Evolutionary conservation across 2,797 vertebrate species (phyloP), one percentile per base, ranked within the genome.

Genomic region (Alectoris magna): DNA sequence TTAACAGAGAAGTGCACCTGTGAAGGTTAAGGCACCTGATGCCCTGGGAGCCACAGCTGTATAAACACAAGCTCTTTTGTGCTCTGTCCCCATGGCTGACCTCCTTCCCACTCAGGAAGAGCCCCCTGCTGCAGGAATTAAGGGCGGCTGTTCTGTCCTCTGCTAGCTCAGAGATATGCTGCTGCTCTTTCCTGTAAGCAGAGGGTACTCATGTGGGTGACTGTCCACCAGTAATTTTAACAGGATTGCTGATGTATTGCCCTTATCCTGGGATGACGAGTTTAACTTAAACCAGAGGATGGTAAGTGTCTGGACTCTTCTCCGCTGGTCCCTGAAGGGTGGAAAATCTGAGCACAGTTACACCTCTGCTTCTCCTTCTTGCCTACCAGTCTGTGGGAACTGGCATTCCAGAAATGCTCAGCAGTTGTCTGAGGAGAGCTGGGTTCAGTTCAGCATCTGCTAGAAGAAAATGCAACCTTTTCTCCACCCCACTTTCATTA

Each of bases 291-390:
- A 69, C 38, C 53, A 56, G 58, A 58, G n/a, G 36, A 46, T 60
- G 1, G 4, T 24, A 27, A 17, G 31, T 14, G 23, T 58, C 73
- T 89, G 66, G 44, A 19, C 24, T 90, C 91, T 90, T 74, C 51
- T 68, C 58, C 71, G 0, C 58, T 23, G 27, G n/a, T 48, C 38
- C 15, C 24, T 38, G 22, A 79, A 59, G 36, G 38, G 44, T 9
- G 90, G 55, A 87, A 84, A 87, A n/a, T 27, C 27, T 58, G 56
- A 72, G 29, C 31, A 87, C 38, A 80, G 81, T 91, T 80, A 90
- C 21, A 66, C 80, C 41, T 82, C 48, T 38, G 15, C 29, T 93
- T n/a, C 22, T n/a, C 53, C 48, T 51, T 78, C 39, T 76, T 31
- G 36, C 29, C 68, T 96, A 56, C 22, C 56, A 24, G 55, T 86